Evolutionary conservation across 2,113 vertebrate species (phyloP).

Genomic region (human): DNA sequence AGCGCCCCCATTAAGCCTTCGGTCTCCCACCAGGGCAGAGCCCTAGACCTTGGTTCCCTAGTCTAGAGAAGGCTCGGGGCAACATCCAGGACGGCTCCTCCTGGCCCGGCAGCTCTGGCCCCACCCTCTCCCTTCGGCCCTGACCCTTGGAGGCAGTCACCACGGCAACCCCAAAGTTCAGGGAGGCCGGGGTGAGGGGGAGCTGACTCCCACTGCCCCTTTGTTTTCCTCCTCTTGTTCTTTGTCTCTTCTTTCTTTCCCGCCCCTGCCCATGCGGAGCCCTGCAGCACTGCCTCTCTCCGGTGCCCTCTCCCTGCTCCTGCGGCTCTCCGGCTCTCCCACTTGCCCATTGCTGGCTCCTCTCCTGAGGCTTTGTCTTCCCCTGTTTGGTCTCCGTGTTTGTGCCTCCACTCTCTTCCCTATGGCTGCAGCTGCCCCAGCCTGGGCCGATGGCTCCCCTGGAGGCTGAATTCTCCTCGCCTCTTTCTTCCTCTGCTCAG

Average conservation of each 20-base stretch:
- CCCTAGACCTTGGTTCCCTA: neutral
- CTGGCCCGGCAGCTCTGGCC: neutral
- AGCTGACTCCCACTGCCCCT: conserved; percentile 61
- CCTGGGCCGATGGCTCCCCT: neutral
- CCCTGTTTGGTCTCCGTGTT: neutral
- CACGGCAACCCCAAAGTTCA: conserved; percentile 78
- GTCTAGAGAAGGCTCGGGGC: neutral
- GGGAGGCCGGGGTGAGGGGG: conserved; percentile 50
- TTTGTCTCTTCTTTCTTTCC: conserved; percentile 56
- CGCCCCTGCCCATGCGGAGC: neutral
- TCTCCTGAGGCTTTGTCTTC: conserved; percentile 51
- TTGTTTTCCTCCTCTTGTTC: conserved; percentile 65
- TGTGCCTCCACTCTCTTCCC: neutral
- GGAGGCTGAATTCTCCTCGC: neutral
- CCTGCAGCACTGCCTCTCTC: neutral
- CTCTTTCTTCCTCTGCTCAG: neutral
- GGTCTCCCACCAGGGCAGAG: neutral
- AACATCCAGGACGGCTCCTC: neutral
- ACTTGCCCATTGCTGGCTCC: neutral
- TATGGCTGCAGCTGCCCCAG: neutral
- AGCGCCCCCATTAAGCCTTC: neutral
- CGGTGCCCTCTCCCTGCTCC: neutral
- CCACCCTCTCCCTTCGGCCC: conserved; percentile 45
- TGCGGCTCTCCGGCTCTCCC: neutral
- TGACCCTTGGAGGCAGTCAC: conserved; percentile 76